These are phyloP conservation scores for Neomorphus geoffroyi DNA, from an alignment of 2,797 vertebrate species.

Conservation along the genomic window DNA sequence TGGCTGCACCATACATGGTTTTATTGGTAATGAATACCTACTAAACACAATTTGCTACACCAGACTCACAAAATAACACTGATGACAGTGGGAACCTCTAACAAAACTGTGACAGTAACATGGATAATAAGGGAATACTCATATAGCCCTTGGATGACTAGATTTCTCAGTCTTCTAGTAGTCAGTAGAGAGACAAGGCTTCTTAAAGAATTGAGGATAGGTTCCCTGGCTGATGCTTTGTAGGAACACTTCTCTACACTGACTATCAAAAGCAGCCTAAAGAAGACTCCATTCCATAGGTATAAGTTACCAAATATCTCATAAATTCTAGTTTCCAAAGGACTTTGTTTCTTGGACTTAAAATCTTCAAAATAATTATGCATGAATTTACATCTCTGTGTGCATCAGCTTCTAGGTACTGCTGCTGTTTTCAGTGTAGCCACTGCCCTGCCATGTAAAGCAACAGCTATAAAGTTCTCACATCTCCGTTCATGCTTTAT, in stretches of 20 bases:
- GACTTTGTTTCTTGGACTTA: neutral
- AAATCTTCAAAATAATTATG: neutral
- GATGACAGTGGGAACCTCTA: neutral
- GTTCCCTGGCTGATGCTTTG: neutral
- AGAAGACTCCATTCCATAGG: neutral
- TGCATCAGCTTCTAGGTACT: neutral
- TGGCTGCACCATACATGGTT: neutral
- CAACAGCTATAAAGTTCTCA: neutral
- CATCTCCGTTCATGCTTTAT: neutral
- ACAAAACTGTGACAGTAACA: neutral
- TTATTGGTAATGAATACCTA: neutral
- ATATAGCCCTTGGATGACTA: neutral
- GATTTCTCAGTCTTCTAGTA: neutral
- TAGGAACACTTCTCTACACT: neutral
- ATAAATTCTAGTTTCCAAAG: neutral
- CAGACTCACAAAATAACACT: neutral
- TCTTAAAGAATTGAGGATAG: neutral
- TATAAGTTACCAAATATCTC: neutral
- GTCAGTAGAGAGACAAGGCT: neutral
- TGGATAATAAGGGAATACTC: neutral
- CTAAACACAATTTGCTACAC: neutral
- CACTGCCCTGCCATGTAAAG: neutral
- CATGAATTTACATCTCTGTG: neutral
- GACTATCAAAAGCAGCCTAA: neutral
- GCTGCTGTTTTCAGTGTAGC: neutral